Base-by-base conservation (phyloP, 2,113 vertebrate species). In the Taurulus bubalis region DNA sequence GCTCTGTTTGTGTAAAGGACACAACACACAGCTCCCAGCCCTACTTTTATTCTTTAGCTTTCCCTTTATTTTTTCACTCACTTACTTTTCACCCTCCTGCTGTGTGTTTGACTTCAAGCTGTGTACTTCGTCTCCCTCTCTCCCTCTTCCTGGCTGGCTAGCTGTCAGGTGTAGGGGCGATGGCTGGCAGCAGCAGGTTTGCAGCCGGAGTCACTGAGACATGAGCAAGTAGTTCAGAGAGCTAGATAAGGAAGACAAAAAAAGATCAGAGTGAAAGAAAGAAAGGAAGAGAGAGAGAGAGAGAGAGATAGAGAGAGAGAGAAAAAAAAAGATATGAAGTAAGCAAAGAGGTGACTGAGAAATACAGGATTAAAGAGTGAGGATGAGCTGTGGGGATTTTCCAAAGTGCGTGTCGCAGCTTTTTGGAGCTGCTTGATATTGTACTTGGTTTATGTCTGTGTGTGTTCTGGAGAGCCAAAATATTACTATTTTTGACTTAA, bases 331-430 rank as follows among this genome's bases (percentile, higher is more conserved):
- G 67, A 73, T 72, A 86, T 84, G 77, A 87, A 91, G 76, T 75
- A 38, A 84, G 89, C 73, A 83, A 79, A 79, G 68, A 16, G 60
- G 18, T 69, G 89, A 79, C 83, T 89, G 83, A 82, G 80, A 75
- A 75, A 89, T 74, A 79, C 78, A 42, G 86, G 90, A 90, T 90
- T 92, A 91, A 78, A 75, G 49, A 74, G 67, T 76, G 16, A 70
- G 76, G 70, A 83, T 90, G 75, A 60, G 80, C 85, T 90, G 88
- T 78, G 16, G 76, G 83, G 90, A 79, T 80, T 87, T 83, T 81
- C 82, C 14, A 34, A 75, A 83, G 85, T 86, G 67, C 77, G 71
- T 85, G 82, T 79, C 80, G 58, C 5, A 40, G 76, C 76, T 82
- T 51, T 80, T 86, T 85, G 79, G 58, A 79, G 79, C 71, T 82